These are phyloP conservation scores for Gorsachius goisagi DNA, from an alignment of 2,113 vertebrate species.

Conservation along the genomic window DNA sequence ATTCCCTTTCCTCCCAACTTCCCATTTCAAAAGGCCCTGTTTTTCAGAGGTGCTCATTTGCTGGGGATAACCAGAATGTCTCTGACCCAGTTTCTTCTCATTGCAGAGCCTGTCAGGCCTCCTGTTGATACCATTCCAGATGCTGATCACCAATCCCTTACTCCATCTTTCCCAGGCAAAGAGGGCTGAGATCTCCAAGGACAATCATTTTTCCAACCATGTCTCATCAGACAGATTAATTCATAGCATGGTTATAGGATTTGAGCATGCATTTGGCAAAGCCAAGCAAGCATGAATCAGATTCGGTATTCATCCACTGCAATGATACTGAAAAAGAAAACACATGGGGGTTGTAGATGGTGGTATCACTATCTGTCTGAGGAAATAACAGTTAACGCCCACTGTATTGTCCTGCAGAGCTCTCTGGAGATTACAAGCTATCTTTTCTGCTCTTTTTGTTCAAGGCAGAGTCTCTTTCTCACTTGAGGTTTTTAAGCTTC, in stretches of 20 bases:
- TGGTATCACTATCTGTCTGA: background rate
- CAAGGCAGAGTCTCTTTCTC: background rate
- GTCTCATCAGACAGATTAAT: background rate
- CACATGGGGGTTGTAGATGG: conserved; percentile 1
- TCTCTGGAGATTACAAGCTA: background rate
- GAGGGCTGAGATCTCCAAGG: background rate
- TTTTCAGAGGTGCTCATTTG: background rate
- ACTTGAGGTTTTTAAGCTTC: background rate
- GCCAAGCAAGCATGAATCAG: background rate
- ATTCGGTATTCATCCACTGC: background rate
- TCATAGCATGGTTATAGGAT: background rate
- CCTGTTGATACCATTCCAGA: background rate
- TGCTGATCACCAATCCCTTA: background rate
- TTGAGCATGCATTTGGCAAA: background rate
- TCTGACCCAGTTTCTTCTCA: background rate
- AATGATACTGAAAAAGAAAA: background rate
- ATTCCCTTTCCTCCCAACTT: background rate
- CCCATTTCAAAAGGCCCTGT: background rate
- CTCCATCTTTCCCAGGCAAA: background rate
- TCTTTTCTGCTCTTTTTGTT: conserved; percentile 18
- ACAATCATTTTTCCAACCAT: background rate
- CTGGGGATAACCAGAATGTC: background rate
- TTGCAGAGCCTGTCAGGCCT: background rate
- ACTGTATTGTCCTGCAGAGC: background rate
- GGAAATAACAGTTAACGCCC: conserved; percentile 6